Base-by-base conservation (phyloP, 2,888 invertebrate genomes). In the Caenorhabditis afra region DNA sequence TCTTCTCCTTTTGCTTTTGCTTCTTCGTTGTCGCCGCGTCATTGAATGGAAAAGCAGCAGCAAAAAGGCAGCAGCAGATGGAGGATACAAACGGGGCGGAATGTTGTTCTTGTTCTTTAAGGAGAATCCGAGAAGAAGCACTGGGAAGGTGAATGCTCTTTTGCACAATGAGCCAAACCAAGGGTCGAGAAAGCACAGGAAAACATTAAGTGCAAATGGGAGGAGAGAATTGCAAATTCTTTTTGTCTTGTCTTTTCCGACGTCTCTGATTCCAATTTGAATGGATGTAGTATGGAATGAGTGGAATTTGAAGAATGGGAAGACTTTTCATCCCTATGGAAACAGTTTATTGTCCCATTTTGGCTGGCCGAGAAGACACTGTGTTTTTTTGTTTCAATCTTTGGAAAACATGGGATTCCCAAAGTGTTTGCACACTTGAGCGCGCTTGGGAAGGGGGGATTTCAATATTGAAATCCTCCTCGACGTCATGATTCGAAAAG, bases 351-450 rank as follows among this genome's bases (percentile, higher is more conserved):
- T 3, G 29, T 5, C 29, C 29, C 29, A 29, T 29, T 29, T 29
- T 5, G 29, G n/a, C n/a, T 29, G 4, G 29, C 3, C 29, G 4
- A 29, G 29, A 29, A 29, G 29, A 29, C 29, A 29, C 4, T 29
- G 39, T 39, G 55, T 29, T 18, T 23, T 61, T 18, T 20, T 14
- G 23, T 50, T 20, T 20, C 37, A 39, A n/a, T 50, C 14, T 20
- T 49, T 37, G 23, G 29, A 23, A n/a, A n/a, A n/a, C n/a, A n/a
- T n/a, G 3, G 20, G 39, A 22, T 29, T 29, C 29, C 8, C 20
- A n/a, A 22, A 59, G 59, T 59, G 47, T 70, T 70, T 70, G 61
- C 53, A 70, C 55, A 70, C 70, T 70, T 70, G 61, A 70, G 70
- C 35, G 70, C 53, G 20, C 45, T 52, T 11, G 7, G 12, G 41